Evolutionary conservation across 2,113 vertebrate species (phyloP), one percentile per base, ranked within the genome.

Genomic region (Corythornis cristatus): DNA sequence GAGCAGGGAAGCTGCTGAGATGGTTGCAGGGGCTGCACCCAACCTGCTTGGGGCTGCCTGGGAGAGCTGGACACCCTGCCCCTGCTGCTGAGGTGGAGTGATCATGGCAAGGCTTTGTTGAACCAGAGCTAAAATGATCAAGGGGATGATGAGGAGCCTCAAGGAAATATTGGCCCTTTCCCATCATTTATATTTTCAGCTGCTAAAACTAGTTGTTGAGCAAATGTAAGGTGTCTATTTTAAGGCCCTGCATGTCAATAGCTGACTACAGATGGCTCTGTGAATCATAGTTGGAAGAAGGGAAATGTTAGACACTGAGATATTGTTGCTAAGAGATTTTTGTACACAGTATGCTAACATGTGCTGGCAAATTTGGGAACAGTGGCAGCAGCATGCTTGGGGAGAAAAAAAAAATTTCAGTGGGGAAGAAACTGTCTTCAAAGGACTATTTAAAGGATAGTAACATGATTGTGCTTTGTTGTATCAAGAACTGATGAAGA

Each of bases 191-290:
- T 95, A 77, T 87, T 88, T 85, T 46, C 71, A 79, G 42, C 72
- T 89, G 91, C 95, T 90, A 91, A 94, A 96, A 93, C 94, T 91
- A 95, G 93, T 96, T 57, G 90, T 95, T 79, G 94, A 95, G 62
- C 96, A 90, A 95, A 95, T 80, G 95, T 46, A 96, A 86, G 84
- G 65, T 73, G 60, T 87, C 97, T 98, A 95, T 98, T 98, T 96
- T 96, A 56, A 94, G 96, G 93, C 93, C 37, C 83, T 96, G 96
- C 95, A 90, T 97, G 96, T 97, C 96, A 88, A 91, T 95, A 91
- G 96, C 97, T 93, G 97, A 96, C 98, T 97, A 89, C 96, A 98
- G 98, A 98, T 97, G 92, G 98, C 96, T 92, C 67, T 45, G 16
- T 96, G 98, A 98, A 94, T 98, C 97, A 97, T 91, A 96, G 92